A percentile compares a stretch with the other conserved stretches of the same genome.
These are phyloP conservation scores for Pelobates fuscus DNA, from an alignment of 2,113 vertebrate species.

Conservation along the genomic window DNA sequence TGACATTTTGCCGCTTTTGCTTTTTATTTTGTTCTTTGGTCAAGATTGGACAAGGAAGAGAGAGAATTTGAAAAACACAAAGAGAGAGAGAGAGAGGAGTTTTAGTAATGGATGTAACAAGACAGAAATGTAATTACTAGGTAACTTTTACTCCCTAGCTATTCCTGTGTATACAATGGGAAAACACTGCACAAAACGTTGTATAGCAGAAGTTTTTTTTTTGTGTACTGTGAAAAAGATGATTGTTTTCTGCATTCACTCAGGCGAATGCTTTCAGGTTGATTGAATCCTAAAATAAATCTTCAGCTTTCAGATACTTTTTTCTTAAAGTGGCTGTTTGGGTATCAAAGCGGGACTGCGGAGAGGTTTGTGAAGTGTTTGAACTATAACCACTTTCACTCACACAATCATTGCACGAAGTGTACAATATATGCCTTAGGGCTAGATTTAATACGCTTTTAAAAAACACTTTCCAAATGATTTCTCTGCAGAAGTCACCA, in stretches of 20 bases:
- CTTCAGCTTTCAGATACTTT: not conserved
- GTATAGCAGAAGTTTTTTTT: not conserved
- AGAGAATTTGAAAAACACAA: conserved; percentile 3
- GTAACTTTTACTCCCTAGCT: conserved; percentile 4
- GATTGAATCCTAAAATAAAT: not conserved
- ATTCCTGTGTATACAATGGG: conserved; percentile 11
- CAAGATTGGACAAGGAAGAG: not conserved
- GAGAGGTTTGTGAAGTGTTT: too few species aligned
- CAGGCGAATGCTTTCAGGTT: not conserved
- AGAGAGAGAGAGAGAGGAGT: not conserved
- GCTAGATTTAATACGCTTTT: too few species aligned
- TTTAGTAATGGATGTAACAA: not conserved
- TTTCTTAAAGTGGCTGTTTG: not conserved
- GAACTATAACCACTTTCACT: too few species aligned
- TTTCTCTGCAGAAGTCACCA: too few species aligned
- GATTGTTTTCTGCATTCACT: not conserved
- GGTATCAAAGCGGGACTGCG: too few species aligned
- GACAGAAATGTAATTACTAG: conserved; percentile 3
- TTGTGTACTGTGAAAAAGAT: not conserved
- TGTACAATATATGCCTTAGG: too few species aligned
- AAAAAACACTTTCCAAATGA: too few species aligned
- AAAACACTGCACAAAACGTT: not conserved
- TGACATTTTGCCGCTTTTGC: not conserved
- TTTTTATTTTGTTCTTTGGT: not conserved
- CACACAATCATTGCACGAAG: too few species aligned